Evolutionary conservation across 2,888 invertebrate genomes (phyloP).

Genomic region (Eupithecia tripunctaria): DNA sequence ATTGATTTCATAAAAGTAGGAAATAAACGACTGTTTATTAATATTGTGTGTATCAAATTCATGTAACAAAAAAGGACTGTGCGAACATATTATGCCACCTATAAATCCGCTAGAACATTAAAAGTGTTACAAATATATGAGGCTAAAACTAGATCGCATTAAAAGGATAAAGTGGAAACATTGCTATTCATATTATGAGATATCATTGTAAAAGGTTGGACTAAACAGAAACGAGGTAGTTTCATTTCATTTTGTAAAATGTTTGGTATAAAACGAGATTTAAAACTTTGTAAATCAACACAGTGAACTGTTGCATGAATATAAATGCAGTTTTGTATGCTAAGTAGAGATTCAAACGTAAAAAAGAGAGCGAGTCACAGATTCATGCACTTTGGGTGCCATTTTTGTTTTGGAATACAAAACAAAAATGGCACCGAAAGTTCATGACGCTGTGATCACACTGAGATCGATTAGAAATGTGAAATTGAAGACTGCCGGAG

Average conservation of each 20-base stretch:
- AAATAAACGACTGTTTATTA: too few relatives aligned
- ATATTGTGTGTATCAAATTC: too few relatives aligned
- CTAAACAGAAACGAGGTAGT: background rate
- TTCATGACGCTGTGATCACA: constrained; percentile 25
- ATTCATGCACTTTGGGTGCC: too few relatives aligned
- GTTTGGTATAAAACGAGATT: background rate
- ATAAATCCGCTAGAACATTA: too few relatives aligned
- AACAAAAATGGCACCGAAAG: constrained; percentile 16
- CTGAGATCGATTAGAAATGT: constrained; percentile 35
- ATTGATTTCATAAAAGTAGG: too few relatives aligned
- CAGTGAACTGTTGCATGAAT: background rate
- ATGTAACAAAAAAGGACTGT: too few relatives aligned
- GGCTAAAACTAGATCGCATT: background rate
- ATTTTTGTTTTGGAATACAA: too few relatives aligned
- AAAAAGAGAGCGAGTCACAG: background rate
- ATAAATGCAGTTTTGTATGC: background rate
- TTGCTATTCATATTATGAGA: background rate
- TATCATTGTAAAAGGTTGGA: background rate
- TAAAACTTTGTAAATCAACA: background rate
- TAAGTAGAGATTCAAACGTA: background rate
- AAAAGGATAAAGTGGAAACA: background rate
- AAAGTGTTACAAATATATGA: background rate
- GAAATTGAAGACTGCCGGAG: constrained; percentile 35
- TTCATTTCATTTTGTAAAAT: constrained; percentile 1
- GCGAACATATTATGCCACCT: too few relatives aligned